phyloP scores from a whole-genome alignment of 1,140 invertebrate genomes.

The Hyles euphorbiae region DNA sequence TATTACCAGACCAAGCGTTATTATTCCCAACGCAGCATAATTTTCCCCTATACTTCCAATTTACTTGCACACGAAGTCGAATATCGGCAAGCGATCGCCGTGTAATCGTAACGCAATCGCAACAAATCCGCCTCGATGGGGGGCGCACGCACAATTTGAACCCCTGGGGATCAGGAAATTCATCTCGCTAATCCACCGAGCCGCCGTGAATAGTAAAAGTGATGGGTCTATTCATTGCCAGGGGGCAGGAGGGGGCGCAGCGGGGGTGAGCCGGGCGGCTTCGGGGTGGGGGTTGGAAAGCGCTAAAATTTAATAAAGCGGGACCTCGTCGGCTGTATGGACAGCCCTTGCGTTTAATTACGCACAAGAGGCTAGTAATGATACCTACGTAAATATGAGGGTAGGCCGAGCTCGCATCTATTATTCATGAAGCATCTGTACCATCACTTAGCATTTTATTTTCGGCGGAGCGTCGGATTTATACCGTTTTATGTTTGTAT shows the following conservation, averaged over 20 bases:
- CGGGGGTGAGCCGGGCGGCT: conserved; percentile 19
- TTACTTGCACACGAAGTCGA: background rate
- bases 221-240: conserved; percentile 60
- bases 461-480: background rate
- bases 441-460: conserved; percentile 3
- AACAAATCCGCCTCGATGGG: conserved; percentile 45
- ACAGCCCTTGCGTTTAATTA: conserved; percentile 67
- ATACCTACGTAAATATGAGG: conserved; percentile 38
- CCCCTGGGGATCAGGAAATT: conserved; percentile 55
- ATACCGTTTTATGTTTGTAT: conserved; percentile 4
- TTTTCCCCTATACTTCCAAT: background rate
- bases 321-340: conserved; percentile 40
- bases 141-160: conserved; percentile 46
- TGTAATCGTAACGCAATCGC: conserved; percentile 41
- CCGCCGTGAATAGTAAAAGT: conserved; percentile 68
- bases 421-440: conserved; percentile 40
- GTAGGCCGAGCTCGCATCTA: conserved; percentile 37
- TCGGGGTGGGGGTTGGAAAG: conserved; percentile 34
- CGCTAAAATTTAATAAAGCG: conserved; percentile 74
- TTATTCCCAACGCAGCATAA: too few species aligned
- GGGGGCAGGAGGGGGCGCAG: conserved; percentile 14
- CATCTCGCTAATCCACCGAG: conserved; percentile 64
- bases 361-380: conserved; percentile 64
- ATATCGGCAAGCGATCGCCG: conserved; percentile 6
- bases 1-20: too few species aligned